Percentiles rank a stretch among this genome's conserved stretches.
phyloP scores from a whole-genome alignment of 2,888 invertebrate genomes.

The Cenopis cana region DNA sequence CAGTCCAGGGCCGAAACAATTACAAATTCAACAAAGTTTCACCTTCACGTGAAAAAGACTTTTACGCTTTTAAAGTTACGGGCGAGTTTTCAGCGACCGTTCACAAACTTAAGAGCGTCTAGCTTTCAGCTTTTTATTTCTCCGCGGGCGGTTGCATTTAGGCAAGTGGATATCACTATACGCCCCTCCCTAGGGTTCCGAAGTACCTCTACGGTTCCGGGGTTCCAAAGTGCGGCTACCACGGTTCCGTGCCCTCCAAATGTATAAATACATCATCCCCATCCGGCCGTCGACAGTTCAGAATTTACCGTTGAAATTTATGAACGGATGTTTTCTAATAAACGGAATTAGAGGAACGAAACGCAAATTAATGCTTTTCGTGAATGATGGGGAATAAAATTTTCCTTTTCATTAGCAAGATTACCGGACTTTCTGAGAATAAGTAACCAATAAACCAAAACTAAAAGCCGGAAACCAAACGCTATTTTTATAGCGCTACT shows the following conservation, averaged over 20 bases:
- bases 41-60: constrained; percentile 34
- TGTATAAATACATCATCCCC: constrained; percentile 34
- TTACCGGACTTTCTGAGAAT: constrained; percentile 2
- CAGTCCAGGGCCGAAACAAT: constrained; percentile 53
- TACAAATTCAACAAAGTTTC: constrained; percentile 58
- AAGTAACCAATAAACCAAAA: not conserved
- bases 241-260: constrained; percentile 28
- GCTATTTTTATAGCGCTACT: not conserved
- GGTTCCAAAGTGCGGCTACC: constrained; percentile 7
- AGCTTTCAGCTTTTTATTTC: constrained; percentile 61
- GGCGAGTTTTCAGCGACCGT: constrained; percentile 41
- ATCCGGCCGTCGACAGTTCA: constrained; percentile 35
- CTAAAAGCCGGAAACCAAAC: not conserved
- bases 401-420: constrained; percentile 27
- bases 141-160: constrained; percentile 36
- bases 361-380: constrained; percentile 34
- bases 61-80: not conserved
- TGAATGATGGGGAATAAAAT: constrained; percentile 19
- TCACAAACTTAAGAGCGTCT: constrained; percentile 59
- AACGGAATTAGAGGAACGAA: constrained; percentile 38
- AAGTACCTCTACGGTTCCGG: not conserved
- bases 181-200: constrained; percentile 18
- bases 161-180: constrained; percentile 42
- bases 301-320: constrained; percentile 38
- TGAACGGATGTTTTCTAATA: constrained; percentile 43